Evolutionary conservation across 2,797 vertebrate species (phyloP), one percentile per base, ranked within the genome.

Genomic region (Poeciliopsis paucimaculata): DNA sequence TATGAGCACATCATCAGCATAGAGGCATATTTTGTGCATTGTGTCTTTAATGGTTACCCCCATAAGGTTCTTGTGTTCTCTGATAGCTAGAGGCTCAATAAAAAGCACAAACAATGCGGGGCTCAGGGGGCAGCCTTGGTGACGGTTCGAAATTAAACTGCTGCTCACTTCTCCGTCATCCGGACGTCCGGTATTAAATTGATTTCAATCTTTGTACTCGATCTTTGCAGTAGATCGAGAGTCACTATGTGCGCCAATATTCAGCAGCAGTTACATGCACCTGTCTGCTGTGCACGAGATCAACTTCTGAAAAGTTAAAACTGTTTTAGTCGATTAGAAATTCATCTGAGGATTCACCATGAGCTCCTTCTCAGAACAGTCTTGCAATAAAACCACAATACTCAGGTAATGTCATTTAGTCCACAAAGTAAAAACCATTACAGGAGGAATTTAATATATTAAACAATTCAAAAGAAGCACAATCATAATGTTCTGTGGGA

Each of bases 241-340:
- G 79, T 87, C 77, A 51, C 53, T 6, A 31, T 8, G 53, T 75
- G 51, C 49, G 49, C 10, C 46, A 43, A 34, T 49, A 43, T 73
- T 49, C 72, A 31, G 64, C 82, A 89, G 81, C 73, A 43, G 80
- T 5, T 62, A 75, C 80, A 41, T 81, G 84, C 49, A 91, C 82
- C 86, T 80, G 80, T 75, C 76, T 78, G 62, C 86, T 75, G 64
- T 23, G 60, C 28, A 76, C 13, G 47, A 34, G 8, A 60, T 68
- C 72, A 46, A 43, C 43, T 71, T 70, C 36, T 74, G 72, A 76
- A 55, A 2, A 43, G 36, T n/a, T 60, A 66, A 13, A 26, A 15
- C 20, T 9, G 53, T 31, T 83, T 82, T 75, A 78, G 84, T 82
- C 51, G 8, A 45, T 75, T 46, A 46, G 73, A 45, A 12, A 5